phyloP scores from a whole-genome alignment of 2,888 invertebrate species.

The Phaonia tiefii region DNA sequence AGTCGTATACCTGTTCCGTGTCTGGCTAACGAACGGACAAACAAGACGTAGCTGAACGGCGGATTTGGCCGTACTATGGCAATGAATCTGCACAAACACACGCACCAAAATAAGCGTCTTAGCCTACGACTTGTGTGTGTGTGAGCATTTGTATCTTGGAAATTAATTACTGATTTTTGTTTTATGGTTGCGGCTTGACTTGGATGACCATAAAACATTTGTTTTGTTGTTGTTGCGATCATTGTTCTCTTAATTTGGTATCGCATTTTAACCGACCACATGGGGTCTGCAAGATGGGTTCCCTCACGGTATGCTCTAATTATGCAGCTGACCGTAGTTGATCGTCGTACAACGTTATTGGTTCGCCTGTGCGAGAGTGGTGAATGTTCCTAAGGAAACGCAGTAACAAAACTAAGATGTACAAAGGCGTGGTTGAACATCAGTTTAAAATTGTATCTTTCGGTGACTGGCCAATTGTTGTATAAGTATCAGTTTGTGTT shows the following conservation, averaged over 20 bases:
- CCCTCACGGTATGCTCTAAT: slow-evolving; percentile 44
- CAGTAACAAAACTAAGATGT: slow-evolving; percentile 25
- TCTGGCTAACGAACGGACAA: slow-evolving; percentile 10
- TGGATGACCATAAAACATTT: slow-evolving; percentile 7
- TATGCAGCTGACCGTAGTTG: slow-evolving; percentile 53
- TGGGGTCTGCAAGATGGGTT: slow-evolving; percentile 46
- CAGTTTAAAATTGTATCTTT: slow-evolving; percentile 29
- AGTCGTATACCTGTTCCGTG: slow-evolving; percentile 21
- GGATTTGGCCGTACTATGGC: background rate
- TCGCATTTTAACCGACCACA: slow-evolving; percentile 41
- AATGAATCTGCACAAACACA: background rate
- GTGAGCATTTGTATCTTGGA: background rate
- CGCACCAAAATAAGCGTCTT: too few relatives aligned
- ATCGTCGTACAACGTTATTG: slow-evolving; percentile 39
- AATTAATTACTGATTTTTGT: slow-evolving; percentile 44
- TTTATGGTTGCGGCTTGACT: slow-evolving; percentile 9
- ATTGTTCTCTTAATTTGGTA: slow-evolving; percentile 26
- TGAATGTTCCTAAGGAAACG: background rate
- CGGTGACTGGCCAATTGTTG: slow-evolving; percentile 32
- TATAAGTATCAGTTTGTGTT: slow-evolving; percentile 17
- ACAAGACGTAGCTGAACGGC: slow-evolving; percentile 24
- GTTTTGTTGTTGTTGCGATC: slow-evolving; percentile 28
- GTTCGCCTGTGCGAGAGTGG: slow-evolving; percentile 28
- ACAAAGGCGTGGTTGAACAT: slow-evolving; percentile 55
- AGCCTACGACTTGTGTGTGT: background rate